A percentile compares a stretch with the other conserved stretches of the same genome.
Conservation (phyloP, 2,797 vertebrate genomes). For the Balearica regulorum region DNA sequence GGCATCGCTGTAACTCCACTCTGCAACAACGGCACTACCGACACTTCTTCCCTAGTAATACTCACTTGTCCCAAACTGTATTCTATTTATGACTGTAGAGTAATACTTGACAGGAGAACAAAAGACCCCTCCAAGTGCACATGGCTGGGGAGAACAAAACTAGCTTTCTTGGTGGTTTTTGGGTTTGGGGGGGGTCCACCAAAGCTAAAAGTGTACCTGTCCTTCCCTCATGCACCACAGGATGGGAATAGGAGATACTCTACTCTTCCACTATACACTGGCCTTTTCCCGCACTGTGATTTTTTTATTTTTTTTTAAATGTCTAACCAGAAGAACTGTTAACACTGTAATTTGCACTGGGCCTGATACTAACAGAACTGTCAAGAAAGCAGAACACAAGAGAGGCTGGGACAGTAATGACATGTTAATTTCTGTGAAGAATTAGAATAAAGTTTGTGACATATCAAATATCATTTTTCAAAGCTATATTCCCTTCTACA, state of each 20-base stretch:
- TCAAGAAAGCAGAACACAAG: background rate
- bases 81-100: background rate
- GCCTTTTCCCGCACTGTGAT: background rate
- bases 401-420: background rate
- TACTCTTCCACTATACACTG: background rate
- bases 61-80: background rate
- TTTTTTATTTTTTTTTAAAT: background rate
- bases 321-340: background rate
- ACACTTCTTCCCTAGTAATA: rapidly evolving
- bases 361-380: background rate
- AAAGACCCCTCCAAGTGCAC: background rate
- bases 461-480: background rate
- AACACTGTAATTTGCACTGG: background rate
- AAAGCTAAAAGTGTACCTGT: background rate
- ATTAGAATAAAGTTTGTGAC: background rate
- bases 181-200: too few species aligned
- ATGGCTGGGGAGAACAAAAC: background rate
- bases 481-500: background rate
- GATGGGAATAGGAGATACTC: background rate
- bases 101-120: background rate
- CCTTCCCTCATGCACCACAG: background rate
- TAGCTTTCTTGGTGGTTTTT: background rate
- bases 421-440: background rate
- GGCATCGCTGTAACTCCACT: background rate
- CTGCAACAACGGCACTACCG: rapidly evolving